phyloP scores from a whole-genome alignment of 1,140 invertebrate species.

The Fopius arisanus region DNA sequence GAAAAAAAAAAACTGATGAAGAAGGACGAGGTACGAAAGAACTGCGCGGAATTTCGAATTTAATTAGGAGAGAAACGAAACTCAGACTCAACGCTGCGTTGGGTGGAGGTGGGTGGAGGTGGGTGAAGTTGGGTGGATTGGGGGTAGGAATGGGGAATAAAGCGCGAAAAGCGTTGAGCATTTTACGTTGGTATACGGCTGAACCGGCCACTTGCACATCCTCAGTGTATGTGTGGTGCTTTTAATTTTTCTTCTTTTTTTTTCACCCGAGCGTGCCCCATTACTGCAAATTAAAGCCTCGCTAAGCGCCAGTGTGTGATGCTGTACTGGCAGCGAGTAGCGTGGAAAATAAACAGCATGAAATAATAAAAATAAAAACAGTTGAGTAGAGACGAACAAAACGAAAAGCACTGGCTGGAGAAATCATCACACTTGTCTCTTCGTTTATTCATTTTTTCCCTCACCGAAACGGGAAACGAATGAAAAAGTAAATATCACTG shows the following conservation, averaged over 20 bases:
- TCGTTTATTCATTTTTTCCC: background rate
- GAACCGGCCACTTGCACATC: background rate
- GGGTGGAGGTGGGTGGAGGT: constrained; percentile 18
- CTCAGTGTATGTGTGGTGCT: constrained; percentile 29
- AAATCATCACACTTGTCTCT: constrained; percentile 9
- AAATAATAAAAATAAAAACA: constrained; percentile 10
- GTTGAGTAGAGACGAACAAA: background rate
- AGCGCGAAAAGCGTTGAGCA: constrained; percentile 20
- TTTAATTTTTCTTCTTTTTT: constrained; percentile 50
- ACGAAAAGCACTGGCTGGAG: background rate
- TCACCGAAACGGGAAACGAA: constrained; percentile 1
- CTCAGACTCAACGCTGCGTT: constrained; percentile 27
- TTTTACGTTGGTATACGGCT: background rate
- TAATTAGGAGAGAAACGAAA: constrained; percentile 50
- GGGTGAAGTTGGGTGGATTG: constrained; percentile 3
- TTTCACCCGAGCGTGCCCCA: constrained; percentile 33
- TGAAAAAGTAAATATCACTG: background rate
- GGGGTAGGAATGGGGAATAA: constrained; percentile 22
- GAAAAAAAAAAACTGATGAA: constrained; percentile 14
- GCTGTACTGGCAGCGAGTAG: constrained; percentile 17
- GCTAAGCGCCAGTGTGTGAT: constrained; percentile 43
- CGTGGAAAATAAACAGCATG: constrained; percentile 8
- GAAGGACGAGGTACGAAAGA: constrained; percentile 38
- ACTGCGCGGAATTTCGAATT: constrained; percentile 53
- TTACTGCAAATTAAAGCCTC: constrained; percentile 54